Evolutionary conservation across 2,888 invertebrate genomes (phyloP).

Genomic region (Anaspis maculata): DNA sequence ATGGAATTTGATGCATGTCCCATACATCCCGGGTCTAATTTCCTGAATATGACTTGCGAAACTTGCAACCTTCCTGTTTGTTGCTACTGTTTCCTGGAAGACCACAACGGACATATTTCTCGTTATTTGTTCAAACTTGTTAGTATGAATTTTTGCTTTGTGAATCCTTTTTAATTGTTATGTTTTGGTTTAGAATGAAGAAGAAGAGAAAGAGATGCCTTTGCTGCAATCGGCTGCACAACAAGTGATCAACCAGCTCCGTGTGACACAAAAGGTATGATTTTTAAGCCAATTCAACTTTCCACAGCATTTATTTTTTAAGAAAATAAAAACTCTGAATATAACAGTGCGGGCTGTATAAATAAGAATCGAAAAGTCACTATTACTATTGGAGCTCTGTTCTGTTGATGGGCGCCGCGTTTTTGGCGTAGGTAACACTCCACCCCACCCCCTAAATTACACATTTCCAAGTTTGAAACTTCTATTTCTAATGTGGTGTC

Average conservation of each 20-base stretch:
- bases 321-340: no score
- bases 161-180: conserved; percentile 3
- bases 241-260: conserved; percentile 28
- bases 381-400: no score
- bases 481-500: no score
- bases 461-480: no score
- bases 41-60: conserved; percentile 40
- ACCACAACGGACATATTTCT: conserved; percentile 33
- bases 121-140: conserved; percentile 32
- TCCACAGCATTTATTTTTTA: no score
- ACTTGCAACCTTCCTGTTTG: conserved; percentile 38
- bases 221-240: conserved; percentile 21
- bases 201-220: conserved; percentile 24
- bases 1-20: no score
- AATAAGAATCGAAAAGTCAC: no score
- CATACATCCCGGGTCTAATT: conserved; percentile 31
- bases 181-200: conserved; percentile 29
- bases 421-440: no score
- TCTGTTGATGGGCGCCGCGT: no score
- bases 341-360: no score
- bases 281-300: no score
- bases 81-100: conserved; percentile 35
- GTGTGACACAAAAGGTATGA: conserved; percentile 38
- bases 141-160: conserved; percentile 17
- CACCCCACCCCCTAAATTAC: no score